phyloP scores from a whole-genome alignment of 2,113 vertebrate species.

The Corythoichthys intestinalis region DNA sequence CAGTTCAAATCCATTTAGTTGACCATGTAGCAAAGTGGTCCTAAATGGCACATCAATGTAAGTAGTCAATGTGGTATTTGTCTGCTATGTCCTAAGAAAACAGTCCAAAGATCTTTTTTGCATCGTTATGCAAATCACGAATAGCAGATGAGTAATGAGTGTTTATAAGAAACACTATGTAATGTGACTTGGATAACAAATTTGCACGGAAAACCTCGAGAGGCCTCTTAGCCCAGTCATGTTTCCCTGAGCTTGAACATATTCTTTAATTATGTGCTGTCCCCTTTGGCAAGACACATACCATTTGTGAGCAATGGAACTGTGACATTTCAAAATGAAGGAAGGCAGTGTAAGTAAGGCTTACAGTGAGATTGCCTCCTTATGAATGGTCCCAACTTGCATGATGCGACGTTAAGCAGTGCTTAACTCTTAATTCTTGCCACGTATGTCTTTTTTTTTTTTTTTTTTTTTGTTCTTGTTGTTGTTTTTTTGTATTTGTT shows the following conservation, averaged over 20 bases:
- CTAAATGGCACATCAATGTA: slow-evolving; percentile 38
- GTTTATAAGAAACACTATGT: slow-evolving; percentile 17
- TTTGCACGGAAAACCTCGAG: slow-evolving; percentile 30
- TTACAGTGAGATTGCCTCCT: slow-evolving; percentile 32
- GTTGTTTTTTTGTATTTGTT: too few species aligned
- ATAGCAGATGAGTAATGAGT: neutral
- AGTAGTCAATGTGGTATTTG: slow-evolving; percentile 19
- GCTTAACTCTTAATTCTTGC: slow-evolving; percentile 27
- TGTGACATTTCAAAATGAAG: slow-evolving; percentile 54
- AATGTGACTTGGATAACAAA: slow-evolving; percentile 29
- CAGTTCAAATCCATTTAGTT: slow-evolving; percentile 29
- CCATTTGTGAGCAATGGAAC: slow-evolving; percentile 45
- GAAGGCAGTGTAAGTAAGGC: slow-evolving; percentile 41
- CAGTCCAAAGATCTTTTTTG: slow-evolving; percentile 1
- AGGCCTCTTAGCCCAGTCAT: slow-evolving; percentile 39
- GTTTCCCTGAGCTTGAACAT: slow-evolving; percentile 53
- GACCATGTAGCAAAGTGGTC: slow-evolving; percentile 17
- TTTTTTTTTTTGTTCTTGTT: neutral
- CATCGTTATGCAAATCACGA: neutral
- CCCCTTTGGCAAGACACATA: slow-evolving; percentile 41
- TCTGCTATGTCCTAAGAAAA: slow-evolving; percentile 19
- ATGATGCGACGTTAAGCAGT: slow-evolving; percentile 18
- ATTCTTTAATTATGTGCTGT: slow-evolving; percentile 51
- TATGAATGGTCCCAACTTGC: slow-evolving; percentile 29
- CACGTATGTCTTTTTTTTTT: slow-evolving; percentile 14